phyloP scores from a whole-genome alignment of 2,797 vertebrate species.

The Pangasius larnaudii region DNA sequence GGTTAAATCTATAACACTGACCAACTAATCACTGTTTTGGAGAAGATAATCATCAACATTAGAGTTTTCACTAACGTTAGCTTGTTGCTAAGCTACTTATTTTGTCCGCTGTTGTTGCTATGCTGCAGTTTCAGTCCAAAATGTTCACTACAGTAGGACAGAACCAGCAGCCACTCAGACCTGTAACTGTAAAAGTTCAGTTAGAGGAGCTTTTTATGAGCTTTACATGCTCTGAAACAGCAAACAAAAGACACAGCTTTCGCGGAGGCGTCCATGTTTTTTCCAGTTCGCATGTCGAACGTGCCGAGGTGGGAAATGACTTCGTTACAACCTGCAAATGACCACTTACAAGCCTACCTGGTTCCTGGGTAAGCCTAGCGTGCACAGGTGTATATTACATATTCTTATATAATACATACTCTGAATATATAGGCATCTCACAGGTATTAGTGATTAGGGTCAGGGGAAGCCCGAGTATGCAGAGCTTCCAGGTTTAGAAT shows the following conservation, averaged over 20 bases:
- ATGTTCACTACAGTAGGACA: neutral
- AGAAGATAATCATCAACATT: neutral
- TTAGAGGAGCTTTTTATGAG: neutral
- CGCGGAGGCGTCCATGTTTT: neutral
- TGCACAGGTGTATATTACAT: neutral
- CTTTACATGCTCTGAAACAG: neutral
- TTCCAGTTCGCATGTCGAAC: neutral
- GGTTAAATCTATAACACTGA: neutral
- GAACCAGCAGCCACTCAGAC: neutral
- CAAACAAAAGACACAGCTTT: neutral
- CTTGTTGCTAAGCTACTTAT: neutral
- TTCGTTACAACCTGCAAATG: neutral
- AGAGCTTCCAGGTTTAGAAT: too few species aligned
- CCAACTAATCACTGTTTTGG: neutral
- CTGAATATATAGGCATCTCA: neutral
- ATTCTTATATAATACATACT: neutral
- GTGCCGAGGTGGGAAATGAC: neutral
- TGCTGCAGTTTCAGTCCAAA: neutral
- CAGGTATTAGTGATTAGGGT: too few species aligned
- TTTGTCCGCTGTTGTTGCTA: neutral
- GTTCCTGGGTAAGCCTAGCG: too few species aligned
- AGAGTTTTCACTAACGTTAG: neutral
- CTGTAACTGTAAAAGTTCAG: neutral
- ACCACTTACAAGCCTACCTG: neutral
- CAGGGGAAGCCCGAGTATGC: too few species aligned